Percentiles rank a stretch among this genome's conserved stretches.
Conservation (phyloP, 2,888 invertebrate genomes). For the Agrypnus murinus region DNA sequence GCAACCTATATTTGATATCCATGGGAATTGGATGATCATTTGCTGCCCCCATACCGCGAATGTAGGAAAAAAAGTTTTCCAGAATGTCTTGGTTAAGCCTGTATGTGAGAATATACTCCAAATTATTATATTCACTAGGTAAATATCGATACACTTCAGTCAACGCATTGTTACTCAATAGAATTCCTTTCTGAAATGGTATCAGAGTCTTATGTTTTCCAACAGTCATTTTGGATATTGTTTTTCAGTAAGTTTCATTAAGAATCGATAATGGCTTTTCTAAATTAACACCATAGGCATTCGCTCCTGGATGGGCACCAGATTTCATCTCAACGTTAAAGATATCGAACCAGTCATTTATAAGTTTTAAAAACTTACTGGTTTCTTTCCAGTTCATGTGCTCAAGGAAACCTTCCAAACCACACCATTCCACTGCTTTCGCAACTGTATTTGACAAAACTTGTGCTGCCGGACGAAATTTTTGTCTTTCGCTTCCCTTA, state of each 20-base stretch:
- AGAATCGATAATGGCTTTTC: constrained; percentile 42
- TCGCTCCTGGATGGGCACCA: constrained; percentile 37
- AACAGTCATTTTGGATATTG: constrained; percentile 44
- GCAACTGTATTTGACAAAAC: constrained; percentile 43
- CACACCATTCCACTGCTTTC: constrained; percentile 44
- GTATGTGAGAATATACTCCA: constrained; percentile 4
- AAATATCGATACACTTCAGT: constrained; percentile 7
- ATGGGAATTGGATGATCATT: constrained; percentile 20
- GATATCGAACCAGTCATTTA: constrained; percentile 34
- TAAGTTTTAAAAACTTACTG: constrained; percentile 36
- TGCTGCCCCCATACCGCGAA: constrained; percentile 13
- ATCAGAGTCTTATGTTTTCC: constrained; percentile 50
- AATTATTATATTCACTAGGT: not conserved
- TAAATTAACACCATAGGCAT: constrained; percentile 53
- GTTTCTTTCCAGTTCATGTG: constrained; percentile 40
- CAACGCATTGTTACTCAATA: constrained; percentile 6
- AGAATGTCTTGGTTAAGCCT: constrained; percentile 4
- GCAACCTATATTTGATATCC: constrained; percentile 9
- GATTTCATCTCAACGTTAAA: constrained; percentile 25
- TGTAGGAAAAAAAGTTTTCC: constrained; percentile 25
- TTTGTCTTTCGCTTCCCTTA: constrained; percentile 40
- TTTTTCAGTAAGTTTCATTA: constrained; percentile 36
- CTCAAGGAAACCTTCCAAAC: constrained; percentile 32
- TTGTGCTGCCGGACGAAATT: constrained; percentile 43
- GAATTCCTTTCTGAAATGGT: constrained; percentile 32